Percentiles rank a stretch among this genome's conserved stretches.
These are phyloP conservation scores for Melitaea athalia DNA, from an alignment of 2,888 invertebrate genomes.

Conservation along the genomic window DNA sequence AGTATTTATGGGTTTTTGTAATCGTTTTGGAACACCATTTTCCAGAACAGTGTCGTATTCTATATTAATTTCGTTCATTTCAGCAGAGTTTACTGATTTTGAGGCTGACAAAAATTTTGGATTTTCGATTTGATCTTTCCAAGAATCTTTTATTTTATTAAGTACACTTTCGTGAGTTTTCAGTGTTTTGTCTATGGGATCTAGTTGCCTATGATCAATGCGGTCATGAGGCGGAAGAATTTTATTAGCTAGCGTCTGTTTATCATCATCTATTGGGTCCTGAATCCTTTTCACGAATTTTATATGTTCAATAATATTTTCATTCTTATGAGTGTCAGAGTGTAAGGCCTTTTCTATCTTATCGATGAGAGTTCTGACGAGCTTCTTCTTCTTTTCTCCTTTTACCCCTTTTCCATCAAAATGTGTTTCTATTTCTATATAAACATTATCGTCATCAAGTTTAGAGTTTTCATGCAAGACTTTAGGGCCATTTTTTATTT, in stretches of 20 bases:
- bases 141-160: constrained; percentile 50
- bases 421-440: constrained; percentile 75
- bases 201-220: constrained; percentile 52
- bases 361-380: constrained; percentile 61
- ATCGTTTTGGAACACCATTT: constrained; percentile 61
- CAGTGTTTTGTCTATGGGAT: constrained; percentile 57
- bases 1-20: constrained; percentile 62
- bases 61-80: constrained; percentile 56
- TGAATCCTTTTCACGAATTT: constrained; percentile 64
- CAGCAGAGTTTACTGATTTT: constrained; percentile 66
- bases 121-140: constrained; percentile 48
- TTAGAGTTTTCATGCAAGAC: constrained; percentile 40
- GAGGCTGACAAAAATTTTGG: constrained; percentile 54
- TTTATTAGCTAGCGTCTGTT: constrained; percentile 43
- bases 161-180: constrained; percentile 43
- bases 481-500: constrained; percentile 41
- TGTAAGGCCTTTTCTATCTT: constrained; percentile 71
- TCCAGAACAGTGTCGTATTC: constrained; percentile 56
- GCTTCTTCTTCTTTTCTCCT: constrained; percentile 66
- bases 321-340: constrained; percentile 45
- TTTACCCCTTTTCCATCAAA: constrained; percentile 66
- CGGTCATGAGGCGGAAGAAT: constrained; percentile 41
- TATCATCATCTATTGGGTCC: constrained; percentile 53
- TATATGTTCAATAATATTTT: constrained; percentile 45
- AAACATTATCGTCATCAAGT: constrained; percentile 64